phyloP scores from a whole-genome alignment of 2,797 vertebrate species.

The Eutrigla gurnardus region DNA sequence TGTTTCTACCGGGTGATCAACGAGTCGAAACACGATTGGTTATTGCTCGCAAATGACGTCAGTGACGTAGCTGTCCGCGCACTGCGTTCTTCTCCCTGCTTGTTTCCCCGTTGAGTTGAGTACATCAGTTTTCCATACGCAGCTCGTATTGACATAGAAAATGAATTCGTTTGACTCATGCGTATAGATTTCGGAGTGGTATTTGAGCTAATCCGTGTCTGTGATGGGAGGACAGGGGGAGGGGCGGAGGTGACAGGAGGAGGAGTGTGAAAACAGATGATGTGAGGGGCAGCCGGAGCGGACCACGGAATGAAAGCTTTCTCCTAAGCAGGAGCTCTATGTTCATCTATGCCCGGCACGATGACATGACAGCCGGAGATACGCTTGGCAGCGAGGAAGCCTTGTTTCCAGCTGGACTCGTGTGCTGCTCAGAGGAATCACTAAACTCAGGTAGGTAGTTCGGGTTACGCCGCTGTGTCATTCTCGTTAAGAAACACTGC shows the following conservation, averaged over 20 bases:
- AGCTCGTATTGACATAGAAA: not conserved
- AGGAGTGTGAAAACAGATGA: slow-evolving; percentile 58
- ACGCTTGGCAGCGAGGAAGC: not conserved
- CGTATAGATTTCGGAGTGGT: not conserved
- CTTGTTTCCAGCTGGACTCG: slow-evolving; percentile 61
- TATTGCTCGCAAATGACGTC: slow-evolving; percentile 23
- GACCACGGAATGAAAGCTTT: slow-evolving; percentile 28
- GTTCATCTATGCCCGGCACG: not conserved
- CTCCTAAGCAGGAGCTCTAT: slow-evolving; percentile 3
- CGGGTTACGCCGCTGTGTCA: slow-evolving; percentile 16
- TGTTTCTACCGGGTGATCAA: slow-evolving; percentile 58
- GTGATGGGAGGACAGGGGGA: slow-evolving; percentile 35
- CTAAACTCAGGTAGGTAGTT: slow-evolving; percentile 79
- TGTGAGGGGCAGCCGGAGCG: slow-evolving; percentile 8
- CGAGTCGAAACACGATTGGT: slow-evolving; percentile 55
- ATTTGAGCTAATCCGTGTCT: not conserved
- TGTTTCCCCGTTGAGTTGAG: not conserved
- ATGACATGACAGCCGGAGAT: slow-evolving; percentile 52
- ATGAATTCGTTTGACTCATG: fast-evolving
- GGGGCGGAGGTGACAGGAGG: slow-evolving; percentile 43
- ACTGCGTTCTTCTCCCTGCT: not conserved
- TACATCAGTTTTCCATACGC: not conserved
- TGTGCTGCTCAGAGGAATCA: slow-evolving; percentile 77
- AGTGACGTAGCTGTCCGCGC: not conserved
- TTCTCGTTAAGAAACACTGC: not conserved